These are phyloP conservation scores for Pandemis corylana DNA, from an alignment of 2,888 invertebrate genomes.

Conservation along the genomic window DNA sequence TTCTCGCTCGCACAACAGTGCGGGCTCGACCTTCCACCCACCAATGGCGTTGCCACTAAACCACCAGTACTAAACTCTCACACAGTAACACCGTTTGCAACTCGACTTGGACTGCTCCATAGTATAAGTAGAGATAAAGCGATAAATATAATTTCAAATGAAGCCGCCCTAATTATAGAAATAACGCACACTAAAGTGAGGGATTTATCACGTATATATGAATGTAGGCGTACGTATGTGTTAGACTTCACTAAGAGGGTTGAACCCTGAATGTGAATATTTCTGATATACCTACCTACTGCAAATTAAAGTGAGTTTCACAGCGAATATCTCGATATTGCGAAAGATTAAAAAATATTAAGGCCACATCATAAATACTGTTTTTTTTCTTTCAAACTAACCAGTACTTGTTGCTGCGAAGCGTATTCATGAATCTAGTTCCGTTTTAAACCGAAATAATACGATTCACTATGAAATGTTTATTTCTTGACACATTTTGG, in stretches of 20 bases:
- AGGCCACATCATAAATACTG: too few relatives aligned
- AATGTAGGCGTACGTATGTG: too few relatives aligned
- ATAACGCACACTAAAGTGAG: not conserved
- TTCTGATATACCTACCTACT: too few relatives aligned
- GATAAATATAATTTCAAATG: not conserved
- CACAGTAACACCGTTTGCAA: not conserved
- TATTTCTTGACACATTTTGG: not conserved
- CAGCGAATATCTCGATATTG: too few relatives aligned
- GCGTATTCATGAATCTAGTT: not conserved
- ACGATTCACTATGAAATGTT: too few relatives aligned
- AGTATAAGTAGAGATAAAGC: not conserved
- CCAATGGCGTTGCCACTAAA: constrained; percentile 21
- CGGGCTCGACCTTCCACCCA: constrained; percentile 31
- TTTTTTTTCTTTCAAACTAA: too few relatives aligned
- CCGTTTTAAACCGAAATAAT: too few relatives aligned
- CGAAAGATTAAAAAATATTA: too few relatives aligned
- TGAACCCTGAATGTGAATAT: too few relatives aligned
- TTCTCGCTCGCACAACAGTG: constrained; percentile 37
- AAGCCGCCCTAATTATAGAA: not conserved
- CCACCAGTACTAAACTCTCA: not conserved
- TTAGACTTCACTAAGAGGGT: too few relatives aligned
- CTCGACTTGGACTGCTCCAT: not conserved
- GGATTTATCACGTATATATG: not conserved
- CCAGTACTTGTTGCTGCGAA: not conserved
- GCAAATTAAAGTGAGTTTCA: too few relatives aligned